phyloP scores from a whole-genome alignment of 1,140 invertebrate genomes.

The Nymphalis io region DNA sequence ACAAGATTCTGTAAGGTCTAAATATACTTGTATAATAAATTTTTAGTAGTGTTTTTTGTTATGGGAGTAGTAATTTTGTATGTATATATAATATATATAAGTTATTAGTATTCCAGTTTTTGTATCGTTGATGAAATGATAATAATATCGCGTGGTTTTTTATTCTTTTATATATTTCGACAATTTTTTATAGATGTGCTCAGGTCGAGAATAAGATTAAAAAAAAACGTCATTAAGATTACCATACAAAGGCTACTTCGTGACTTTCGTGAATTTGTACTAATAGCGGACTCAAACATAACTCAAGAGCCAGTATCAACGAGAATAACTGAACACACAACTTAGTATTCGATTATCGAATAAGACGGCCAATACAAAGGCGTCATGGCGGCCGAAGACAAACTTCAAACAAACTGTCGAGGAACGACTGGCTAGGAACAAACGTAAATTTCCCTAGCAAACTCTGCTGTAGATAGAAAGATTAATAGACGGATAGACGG shows the following conservation, averaged over 20 bases:
- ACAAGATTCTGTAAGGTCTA: neutral
- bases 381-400: constrained; percentile 21
- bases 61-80: no score
- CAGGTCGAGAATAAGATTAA: no score
- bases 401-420: constrained; percentile 38
- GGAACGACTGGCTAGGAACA: constrained; percentile 33
- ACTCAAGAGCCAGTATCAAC: constrained; percentile 33
- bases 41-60: neutral
- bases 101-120: no score
- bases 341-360: constrained; percentile 43
- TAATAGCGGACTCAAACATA: constrained; percentile 17
- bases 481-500: no score
- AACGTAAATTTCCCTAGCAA: constrained; percentile 37
- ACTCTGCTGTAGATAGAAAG: constrained; percentile 19
- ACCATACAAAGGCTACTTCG: neutral
- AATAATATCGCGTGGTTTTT: no score
- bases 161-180: no score
- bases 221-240: no score
- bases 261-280: constrained; percentile 2
- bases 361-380: constrained; percentile 41
- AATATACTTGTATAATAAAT: neutral
- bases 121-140: no score
- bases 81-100: no score
- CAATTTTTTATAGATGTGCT: no score
- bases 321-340: constrained; percentile 39